Percentiles rank a stretch among this genome's conserved stretches.
phyloP scores from a whole-genome alignment of 2,888 invertebrate genomes.

The Hyposoter didymator region DNA sequence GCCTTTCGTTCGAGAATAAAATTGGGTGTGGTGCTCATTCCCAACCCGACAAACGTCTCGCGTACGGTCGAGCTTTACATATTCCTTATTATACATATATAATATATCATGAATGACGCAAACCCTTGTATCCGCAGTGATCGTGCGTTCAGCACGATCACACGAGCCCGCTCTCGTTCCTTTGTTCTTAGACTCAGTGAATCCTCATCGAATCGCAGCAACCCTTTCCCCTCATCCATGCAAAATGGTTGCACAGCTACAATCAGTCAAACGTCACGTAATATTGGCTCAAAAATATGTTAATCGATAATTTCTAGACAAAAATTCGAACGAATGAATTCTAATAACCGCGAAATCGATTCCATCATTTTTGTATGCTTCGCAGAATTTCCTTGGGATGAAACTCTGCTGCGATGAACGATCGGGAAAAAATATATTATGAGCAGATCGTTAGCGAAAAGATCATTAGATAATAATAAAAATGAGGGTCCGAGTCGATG shows the following conservation, averaged over 20 bases:
- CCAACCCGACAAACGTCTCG: conserved; percentile 59
- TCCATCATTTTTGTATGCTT: not conserved
- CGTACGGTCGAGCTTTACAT: conserved; percentile 1
- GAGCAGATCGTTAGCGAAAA: not conserved
- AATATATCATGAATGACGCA: conserved; percentile 47
- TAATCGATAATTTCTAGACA: conserved; percentile 69
- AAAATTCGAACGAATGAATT: conserved; percentile 75
- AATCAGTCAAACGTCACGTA: conserved; percentile 78
- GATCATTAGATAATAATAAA: not conserved
- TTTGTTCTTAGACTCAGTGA: conserved; percentile 82
- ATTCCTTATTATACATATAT: conserved; percentile 15
- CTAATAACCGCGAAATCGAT: no score
- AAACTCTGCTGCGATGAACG: not conserved
- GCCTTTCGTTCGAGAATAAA: conserved; percentile 83
- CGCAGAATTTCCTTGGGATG: not conserved
- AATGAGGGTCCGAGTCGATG: conserved; percentile 23
- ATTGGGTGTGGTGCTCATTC: conserved; percentile 75
- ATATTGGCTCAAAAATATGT: conserved; percentile 74
- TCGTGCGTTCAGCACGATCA: conserved; percentile 65
- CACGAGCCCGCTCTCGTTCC: conserved; percentile 71
- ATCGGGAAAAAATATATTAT: not conserved
- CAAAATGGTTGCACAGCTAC: conserved; percentile 66
- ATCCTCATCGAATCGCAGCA: conserved; percentile 74
- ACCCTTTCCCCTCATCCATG: conserved; percentile 65
- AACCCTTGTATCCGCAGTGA: conserved; percentile 68